These are phyloP conservation scores for Junonia oenone DNA, from an alignment of 2,888 invertebrate species.

Conservation along the genomic window DNA sequence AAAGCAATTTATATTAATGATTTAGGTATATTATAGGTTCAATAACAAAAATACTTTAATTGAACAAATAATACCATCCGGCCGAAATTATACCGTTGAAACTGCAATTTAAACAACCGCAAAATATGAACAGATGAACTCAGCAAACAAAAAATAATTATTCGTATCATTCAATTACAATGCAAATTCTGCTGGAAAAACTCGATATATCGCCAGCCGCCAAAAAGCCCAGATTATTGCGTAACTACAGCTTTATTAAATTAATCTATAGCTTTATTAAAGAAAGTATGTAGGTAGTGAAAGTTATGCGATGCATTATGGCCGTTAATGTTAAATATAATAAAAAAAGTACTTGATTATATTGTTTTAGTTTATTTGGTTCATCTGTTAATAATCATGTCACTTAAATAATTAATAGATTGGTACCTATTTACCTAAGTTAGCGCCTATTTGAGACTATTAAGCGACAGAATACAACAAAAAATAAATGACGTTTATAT, in stretches of 20 bases:
- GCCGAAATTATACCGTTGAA: not conserved
- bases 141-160: constrained; percentile 10
- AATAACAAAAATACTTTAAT: not conserved
- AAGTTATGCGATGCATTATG: not conserved
- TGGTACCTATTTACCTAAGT: too few relatives aligned
- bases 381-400: too few relatives aligned
- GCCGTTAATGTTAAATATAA: not conserved
- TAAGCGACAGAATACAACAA: too few relatives aligned
- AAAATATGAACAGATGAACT: constrained; percentile 1
- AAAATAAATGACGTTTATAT: too few relatives aligned
- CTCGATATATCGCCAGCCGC: constrained; percentile 10
- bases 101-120: not conserved
- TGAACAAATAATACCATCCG: not conserved
- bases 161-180: constrained; percentile 12
- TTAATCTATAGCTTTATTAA: constrained; percentile 3
- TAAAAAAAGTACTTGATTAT: not conserved
- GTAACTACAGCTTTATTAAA: not conserved
- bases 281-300: not conserved
- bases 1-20: constrained; percentile 3
- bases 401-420: too few relatives aligned
- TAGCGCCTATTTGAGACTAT: too few relatives aligned
- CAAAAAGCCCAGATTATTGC: constrained; percentile 4
- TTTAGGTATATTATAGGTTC: not conserved
- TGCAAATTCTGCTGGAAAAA: constrained; percentile 11
- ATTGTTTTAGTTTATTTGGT: too few relatives aligned